Evolutionary conservation across 2,113 vertebrate species (phyloP), one percentile per base, ranked within the genome.

Genomic region (Megaleporinus macrocephalus): DNA sequence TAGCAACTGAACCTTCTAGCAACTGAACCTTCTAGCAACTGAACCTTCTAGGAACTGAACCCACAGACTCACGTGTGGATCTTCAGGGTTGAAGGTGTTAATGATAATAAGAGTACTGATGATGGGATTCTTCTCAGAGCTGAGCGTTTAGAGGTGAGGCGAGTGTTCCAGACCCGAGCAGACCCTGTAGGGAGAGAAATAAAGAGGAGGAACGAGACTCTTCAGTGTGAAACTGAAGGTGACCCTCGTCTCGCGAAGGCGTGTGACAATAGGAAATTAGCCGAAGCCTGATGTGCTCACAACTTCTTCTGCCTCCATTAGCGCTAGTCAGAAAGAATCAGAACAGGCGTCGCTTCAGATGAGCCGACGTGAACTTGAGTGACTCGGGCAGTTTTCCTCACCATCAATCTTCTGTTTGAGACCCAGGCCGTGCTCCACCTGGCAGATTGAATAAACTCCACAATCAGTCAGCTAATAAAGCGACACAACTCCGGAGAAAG

Each of bases 291-390:
- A 90, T 89, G 85, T 90, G 83, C 91, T 94, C 83, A 86, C 73
- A 90, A 90, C 86, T 75, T 81, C 87, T 93, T 95, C 94, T 92
- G 86, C 89, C 91, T 87, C 87, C 85, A 93, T 94, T 95, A 95
- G 71, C 73, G 88, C 81, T 87, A 89, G 87, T 93, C 88, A 93
- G 66, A 90, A 92, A 89, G 84, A 93, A 94, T 93, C 90, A 90
- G 88, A 86, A 26, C 84, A 91, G 91, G 77, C 71, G 79, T 27
- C 83, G 87, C 63, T 86, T 93, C 88, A 88, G 83, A 87, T 86
- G 83, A 90, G 86, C 79, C 87, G 65, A 87, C 91, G 86, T 82
- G 86, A 85, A 92, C 89, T 79, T 80, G 10, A 69, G 59, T 44
- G 24, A 77, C 78, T 85, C 49, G 76, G 74, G 59, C 68, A 49